Evolutionary conservation across 2,888 invertebrate genomes (phyloP), one percentile per base, ranked within the genome.

Genomic region (Pheosia gnoma): DNA sequence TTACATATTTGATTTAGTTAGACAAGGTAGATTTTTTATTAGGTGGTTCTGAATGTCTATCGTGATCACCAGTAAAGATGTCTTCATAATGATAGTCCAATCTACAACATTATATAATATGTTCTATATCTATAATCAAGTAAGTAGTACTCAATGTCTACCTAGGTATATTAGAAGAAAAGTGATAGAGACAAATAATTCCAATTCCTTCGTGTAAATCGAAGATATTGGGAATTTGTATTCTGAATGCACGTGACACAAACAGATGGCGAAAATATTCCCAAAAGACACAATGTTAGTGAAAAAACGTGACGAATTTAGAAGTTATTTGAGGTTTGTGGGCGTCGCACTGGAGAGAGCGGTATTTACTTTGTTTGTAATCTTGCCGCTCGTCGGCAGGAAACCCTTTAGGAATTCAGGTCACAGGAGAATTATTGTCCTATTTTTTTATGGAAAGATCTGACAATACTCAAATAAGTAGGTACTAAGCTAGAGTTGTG

Each of bases 231-330:
- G 43, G 57, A 39, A 62, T 73, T 60, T 57, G 57, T 60, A 59
- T 63, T 53, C 52, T 25, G 57, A 51, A 60, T 57, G 37, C 9
- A 63, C 56, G 39, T 60, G 45, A 53, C 5, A 56, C 54, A 68
- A 69, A 63, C 57, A 61, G 58, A 65, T 65, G 58, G 62, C 47
- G 53, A 65, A 65, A 70, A 65, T 67, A 74, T 75, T 75, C 66
- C 65, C 70, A 59, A 57, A 57, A 63, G 59, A 64, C 62, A 59
- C 49, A 52, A 54, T 37, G 49, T 59, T 61, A 65, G 56, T 67
- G 61, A 66, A 67, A 62, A 64, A 60, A 66, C 71, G 68, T 70
- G 71, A 67, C 61, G 57, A 66, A 63, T 64, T 71, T 63, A 59
- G 49, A 66, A 66, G 65, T 11, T 60, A 63, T 67, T 64, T 9